These are phyloP conservation scores for Menidia beryllina DNA, from an alignment of 2,113 vertebrate species.

Conservation along the genomic window DNA sequence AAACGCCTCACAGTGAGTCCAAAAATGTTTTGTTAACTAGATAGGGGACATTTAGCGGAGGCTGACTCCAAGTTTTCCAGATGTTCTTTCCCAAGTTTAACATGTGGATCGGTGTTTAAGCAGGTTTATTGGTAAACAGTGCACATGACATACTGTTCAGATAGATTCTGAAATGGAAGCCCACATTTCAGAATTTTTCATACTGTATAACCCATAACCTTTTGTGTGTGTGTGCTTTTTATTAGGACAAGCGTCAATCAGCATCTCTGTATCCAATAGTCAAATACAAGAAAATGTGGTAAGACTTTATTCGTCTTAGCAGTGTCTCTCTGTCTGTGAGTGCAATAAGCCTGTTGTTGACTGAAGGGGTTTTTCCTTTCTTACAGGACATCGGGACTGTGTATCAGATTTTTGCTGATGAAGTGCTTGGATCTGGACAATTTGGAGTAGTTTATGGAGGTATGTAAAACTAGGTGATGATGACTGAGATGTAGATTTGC, in stretches of 20 bases:
- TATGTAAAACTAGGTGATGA: constrained; percentile 47
- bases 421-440: constrained; percentile 91
- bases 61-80: no score
- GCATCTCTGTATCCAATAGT: constrained; percentile 92
- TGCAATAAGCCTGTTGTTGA: neutral
- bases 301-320: constrained; percentile 40
- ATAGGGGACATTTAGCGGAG: neutral
- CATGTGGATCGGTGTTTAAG: no score
- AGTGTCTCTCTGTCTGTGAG: neutral
- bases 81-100: no score
- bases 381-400: constrained; percentile 89
- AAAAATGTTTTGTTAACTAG: neutral
- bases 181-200: neutral
- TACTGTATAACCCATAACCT: neutral
- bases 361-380: constrained; percentile 12
- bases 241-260: constrained; percentile 89
- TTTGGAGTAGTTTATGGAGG: constrained; percentile 94
- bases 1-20: constrained; percentile 83
- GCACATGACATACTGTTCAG: neutral
- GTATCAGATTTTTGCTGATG: constrained; percentile 93
- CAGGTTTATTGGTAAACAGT: neutral
- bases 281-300: constrained; percentile 93
- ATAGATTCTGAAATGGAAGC: neutral
- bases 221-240: constrained; percentile 20
- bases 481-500: no score